phyloP scores from a whole-genome alignment of 2,113 vertebrate genomes.

The Tylochromis polylepis region DNA sequence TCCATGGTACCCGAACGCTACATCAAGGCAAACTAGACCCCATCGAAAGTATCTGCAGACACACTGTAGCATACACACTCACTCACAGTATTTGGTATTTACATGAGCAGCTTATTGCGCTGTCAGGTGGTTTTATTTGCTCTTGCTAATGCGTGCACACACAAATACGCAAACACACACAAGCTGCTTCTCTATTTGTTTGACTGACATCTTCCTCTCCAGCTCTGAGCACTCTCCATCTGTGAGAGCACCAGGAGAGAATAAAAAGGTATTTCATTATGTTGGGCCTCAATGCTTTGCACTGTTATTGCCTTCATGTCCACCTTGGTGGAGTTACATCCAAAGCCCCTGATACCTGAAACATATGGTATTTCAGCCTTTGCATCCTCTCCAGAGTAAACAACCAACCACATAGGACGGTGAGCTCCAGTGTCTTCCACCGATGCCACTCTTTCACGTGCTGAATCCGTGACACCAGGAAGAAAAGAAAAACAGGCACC shows the following conservation, averaged over 20 bases:
- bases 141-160: background rate
- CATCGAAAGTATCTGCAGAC: background rate
- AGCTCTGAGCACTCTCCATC: background rate
- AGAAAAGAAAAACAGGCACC: background rate
- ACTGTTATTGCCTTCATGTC: background rate
- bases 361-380: background rate
- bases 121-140: background rate
- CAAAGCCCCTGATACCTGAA: background rate
- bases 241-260: background rate
- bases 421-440: background rate
- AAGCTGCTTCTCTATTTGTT: background rate
- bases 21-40: background rate
- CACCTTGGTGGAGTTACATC: background rate
- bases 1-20: constrained; percentile 8
- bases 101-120: background rate
- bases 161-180: background rate
- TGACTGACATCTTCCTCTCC: constrained; percentile 7
- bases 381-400: background rate
- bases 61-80: background rate
- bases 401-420: background rate
- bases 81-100: background rate
- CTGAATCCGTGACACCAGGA: background rate
- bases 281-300: background rate
- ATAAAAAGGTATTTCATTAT: constrained; percentile 20
- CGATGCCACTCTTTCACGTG: background rate